Percentiles rank a stretch among this genome's conserved stretches.
These are phyloP conservation scores for Heliconius hewitsoni DNA, from an alignment of 1,140 invertebrate species.

Conservation along the genomic window DNA sequence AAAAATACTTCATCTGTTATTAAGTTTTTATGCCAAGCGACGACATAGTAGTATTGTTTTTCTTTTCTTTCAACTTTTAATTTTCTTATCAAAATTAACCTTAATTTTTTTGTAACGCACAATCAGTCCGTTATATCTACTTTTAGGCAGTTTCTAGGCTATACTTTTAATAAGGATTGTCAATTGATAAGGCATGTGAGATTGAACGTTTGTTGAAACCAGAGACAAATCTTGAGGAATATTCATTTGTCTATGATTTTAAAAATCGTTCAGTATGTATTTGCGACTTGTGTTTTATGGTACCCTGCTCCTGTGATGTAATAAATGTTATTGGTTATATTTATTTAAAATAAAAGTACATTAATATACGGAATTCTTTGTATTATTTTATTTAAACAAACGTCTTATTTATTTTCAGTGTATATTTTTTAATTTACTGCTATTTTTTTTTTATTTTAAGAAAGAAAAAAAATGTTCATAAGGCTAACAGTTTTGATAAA, in stretches of 20 bases:
- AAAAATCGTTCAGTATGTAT: conserved; percentile 42
- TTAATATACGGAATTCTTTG: conserved; percentile 66
- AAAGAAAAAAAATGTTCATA: no score
- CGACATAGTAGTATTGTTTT: neutral
- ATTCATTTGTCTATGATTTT: conserved; percentile 38
- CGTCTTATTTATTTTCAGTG: neutral
- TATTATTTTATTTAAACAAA: conserved; percentile 17
- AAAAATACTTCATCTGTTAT: neutral
- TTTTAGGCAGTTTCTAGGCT: conserved; percentile 47
- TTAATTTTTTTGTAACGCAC: conserved; percentile 20
- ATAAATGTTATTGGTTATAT: conserved; percentile 82
- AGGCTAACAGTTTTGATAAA: no score
- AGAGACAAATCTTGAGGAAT: conserved; percentile 44
- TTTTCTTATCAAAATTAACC: neutral
- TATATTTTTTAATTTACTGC: neutral
- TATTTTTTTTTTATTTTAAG: neutral
- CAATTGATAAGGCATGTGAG: conserved; percentile 58
- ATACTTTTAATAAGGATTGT: conserved; percentile 63
- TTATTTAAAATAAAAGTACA: conserved; percentile 81
- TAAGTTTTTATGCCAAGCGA: conserved; percentile 5
- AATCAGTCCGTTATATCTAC: conserved; percentile 24
- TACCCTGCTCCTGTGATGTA: conserved; percentile 81
- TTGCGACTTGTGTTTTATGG: conserved; percentile 74
- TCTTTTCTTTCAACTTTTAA: neutral
- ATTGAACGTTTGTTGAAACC: conserved; percentile 36